Evolutionary conservation across 2,888 invertebrate genomes (phyloP).

Genomic region (Agonum fuliginosum): DNA sequence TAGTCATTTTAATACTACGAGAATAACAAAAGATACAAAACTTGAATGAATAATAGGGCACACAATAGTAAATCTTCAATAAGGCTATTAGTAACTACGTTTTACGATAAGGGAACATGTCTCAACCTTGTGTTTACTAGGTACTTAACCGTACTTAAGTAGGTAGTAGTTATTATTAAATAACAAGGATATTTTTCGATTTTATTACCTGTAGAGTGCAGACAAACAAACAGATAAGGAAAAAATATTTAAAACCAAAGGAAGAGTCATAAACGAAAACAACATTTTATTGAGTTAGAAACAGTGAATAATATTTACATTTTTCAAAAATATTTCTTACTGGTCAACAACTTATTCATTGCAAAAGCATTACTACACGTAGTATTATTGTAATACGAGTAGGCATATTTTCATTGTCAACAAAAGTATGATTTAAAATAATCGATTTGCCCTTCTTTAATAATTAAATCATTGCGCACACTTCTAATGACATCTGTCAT

Average conservation of each 20-base stretch:
- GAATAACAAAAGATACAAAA: no score
- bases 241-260: background rate
- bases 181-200: slow-evolving; percentile 9
- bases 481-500: slow-evolving; percentile 50
- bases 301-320: background rate
- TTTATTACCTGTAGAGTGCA: slow-evolving; percentile 11
- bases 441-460: slow-evolving; percentile 35
- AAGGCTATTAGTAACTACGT: no score
- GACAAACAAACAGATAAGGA: background rate
- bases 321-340: no score
- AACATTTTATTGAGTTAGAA: background rate
- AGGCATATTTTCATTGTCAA: background rate
- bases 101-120: no score
- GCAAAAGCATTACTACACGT: background rate
- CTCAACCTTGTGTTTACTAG: background rate
- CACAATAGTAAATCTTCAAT: no score
- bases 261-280: background rate
- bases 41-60: no score
- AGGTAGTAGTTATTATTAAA: background rate
- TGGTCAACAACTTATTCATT: slow-evolving; percentile 5
- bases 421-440: slow-evolving; percentile 12
- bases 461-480: slow-evolving; percentile 34
- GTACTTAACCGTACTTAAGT: background rate
- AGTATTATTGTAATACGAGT: background rate
- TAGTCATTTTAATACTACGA: no score